Base-by-base conservation (phyloP, 37 sponge, comb jelly and placozoan genomes). In the Chondrosia reniformis region DNA sequence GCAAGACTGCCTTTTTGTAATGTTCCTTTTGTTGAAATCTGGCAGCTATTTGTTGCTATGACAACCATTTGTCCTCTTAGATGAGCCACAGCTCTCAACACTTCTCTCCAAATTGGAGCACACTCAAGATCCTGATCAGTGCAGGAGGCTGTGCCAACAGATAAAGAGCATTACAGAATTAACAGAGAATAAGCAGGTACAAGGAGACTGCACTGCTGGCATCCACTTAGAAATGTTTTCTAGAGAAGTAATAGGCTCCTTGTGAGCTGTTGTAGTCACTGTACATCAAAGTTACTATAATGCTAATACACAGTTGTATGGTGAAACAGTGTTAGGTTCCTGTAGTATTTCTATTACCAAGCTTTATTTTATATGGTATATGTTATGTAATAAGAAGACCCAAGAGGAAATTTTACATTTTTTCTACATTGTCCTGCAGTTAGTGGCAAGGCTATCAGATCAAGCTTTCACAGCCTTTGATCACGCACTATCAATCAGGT, bases 31-130 rank as follows among this genome's bases (percentile, higher is more conserved):
- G n/a, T n/a, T 49, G 52, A 49, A 49, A 49, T 49, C 15, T 19
- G 52, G 52, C 40, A 22, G 6, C 12, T 55, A 12, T 39, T 34
- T 37, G 21, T 57, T 19, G 8, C 40, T 37, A 5, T n/a, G n/a
- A n/a, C n/a, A n/a, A 40, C 7, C 24, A 12, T 74, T 39, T 63
- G 22, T 42, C 46, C 57, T 46, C 32, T 24, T 44, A 86, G 91
- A 91, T 46, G 87, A 91, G 27, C 43, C 67, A 3, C 64, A 63
- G 30, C 30, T 91, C 74, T 75, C 79, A n/a, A 79, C 83, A 62
- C 24, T 91, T 67, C 52, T 83, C 45, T 3, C 62, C 15, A 86
- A 61, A 59, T 56, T 91, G 34, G 91, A 91, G 44, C 78, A 83
- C 17, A 62, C 88, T 0, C 46, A 24, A 39, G 81, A 84, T 28